Conservation (phyloP, 2,113 vertebrate genomes). For the Dendrocopos noguchii region DNA sequence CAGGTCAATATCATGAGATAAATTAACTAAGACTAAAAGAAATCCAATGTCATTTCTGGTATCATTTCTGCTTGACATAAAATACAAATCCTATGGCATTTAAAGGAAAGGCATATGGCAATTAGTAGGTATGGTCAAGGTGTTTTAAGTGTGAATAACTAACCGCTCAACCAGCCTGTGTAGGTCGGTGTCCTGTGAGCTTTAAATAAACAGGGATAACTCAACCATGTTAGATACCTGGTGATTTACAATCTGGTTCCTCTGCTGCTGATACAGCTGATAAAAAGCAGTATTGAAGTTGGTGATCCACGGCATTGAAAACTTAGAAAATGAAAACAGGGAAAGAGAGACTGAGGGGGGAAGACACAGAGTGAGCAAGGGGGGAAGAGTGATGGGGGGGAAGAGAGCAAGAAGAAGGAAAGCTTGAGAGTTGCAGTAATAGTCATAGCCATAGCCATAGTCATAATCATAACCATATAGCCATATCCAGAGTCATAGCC, state of each 20-base stretch:
- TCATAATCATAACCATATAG: no score
- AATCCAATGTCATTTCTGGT: not conserved
- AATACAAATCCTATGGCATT: not conserved
- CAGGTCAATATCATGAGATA: not conserved
- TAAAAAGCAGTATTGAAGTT: not conserved
- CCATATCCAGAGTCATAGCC: no score
- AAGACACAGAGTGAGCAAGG: fast-evolving
- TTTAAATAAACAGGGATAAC: not conserved
- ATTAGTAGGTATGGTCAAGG: not conserved
- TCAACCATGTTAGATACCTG: not conserved
- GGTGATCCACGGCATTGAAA: not conserved
- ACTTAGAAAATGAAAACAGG: not conserved
- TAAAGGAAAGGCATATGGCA: not conserved
- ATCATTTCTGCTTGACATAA: not conserved
- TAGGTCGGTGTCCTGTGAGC: not conserved
- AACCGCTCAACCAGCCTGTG: fast-evolving
- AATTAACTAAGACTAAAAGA: not conserved
- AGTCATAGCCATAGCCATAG: no score
- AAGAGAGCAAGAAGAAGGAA: not conserved
- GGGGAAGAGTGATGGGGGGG: not conserved
- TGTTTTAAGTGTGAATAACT: not conserved
- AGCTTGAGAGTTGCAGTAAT: not conserved
- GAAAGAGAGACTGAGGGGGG: not conserved
- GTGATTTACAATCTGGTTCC: not conserved
- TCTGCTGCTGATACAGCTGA: not conserved